Conservation (phyloP, 2,113 vertebrate species). For the Xenotilapia caudafasciata region DNA sequence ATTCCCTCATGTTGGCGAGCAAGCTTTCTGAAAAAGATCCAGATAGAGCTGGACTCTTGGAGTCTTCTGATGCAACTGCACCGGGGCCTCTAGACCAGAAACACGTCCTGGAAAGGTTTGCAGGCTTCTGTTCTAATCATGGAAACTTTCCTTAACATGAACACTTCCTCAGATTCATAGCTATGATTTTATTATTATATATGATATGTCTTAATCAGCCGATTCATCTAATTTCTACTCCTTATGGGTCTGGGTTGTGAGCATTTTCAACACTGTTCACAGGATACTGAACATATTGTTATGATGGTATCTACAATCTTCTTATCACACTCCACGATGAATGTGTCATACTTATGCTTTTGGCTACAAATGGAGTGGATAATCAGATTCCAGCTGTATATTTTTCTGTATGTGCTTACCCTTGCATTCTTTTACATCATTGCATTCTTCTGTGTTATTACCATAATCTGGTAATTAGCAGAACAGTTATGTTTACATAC, state of each 20-base stretch:
- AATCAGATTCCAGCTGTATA: background rate
- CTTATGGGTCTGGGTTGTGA: background rate
- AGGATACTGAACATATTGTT: background rate
- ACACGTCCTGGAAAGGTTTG: conserved; percentile 78
- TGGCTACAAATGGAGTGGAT: background rate
- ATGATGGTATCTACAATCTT: background rate
- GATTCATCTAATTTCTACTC: background rate
- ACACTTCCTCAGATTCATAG: background rate
- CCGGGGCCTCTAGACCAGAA: conserved; percentile 70
- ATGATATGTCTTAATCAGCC: background rate
- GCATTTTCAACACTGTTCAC: background rate
- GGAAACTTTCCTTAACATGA: background rate
- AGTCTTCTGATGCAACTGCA: conserved; percentile 4
- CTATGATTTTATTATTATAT: background rate
- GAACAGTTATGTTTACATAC: background rate
- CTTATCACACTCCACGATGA: background rate
- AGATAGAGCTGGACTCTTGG: background rate
- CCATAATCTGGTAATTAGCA: background rate
- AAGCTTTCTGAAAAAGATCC: background rate
- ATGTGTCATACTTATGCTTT: background rate
- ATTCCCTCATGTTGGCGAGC: background rate
- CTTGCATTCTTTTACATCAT: background rate
- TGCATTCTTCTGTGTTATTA: background rate
- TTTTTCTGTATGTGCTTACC: background rate
- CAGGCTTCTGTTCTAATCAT: background rate